Conservation (phyloP, 1,140 invertebrate species). For the Penaeus vannamei region DNA sequence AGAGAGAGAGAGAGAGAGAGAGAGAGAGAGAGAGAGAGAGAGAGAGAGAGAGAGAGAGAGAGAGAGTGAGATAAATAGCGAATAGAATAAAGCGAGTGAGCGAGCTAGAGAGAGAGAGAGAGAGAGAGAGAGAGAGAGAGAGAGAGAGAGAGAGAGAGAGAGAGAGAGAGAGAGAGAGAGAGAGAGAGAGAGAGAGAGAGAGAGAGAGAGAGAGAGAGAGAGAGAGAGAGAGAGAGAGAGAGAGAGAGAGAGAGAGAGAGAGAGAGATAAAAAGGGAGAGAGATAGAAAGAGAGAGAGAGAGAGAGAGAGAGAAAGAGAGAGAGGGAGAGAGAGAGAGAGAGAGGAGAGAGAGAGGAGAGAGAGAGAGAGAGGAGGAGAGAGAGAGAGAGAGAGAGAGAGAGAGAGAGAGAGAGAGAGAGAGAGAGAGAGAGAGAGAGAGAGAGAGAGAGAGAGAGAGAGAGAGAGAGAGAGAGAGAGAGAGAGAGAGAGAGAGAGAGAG, state of each 20-base stretch:
- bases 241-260: background rate
- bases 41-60: constrained; percentile 42
- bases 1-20: background rate
- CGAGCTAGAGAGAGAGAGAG: background rate
- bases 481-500: no score
- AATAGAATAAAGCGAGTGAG: background rate
- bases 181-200: background rate
- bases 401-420: no score
- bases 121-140: background rate
- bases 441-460: no score
- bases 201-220: background rate
- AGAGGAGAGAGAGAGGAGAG: background rate
- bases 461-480: no score
- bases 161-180: constrained; percentile 40
- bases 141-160: constrained; percentile 34
- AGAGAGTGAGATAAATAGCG: constrained; percentile 35
- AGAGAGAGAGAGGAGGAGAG: no score
- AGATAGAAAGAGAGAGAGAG: background rate
- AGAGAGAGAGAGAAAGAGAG: background rate
- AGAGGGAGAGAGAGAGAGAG: constrained; percentile 25
- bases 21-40: constrained; percentile 1
- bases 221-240: background rate
- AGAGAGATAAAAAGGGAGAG: background rate
- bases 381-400: no score
- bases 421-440: no score